Evolutionary conservation across 2,797 vertebrate genomes (phyloP), one percentile per base, ranked within the genome.

Genomic region (Botia kubotai): DNA sequence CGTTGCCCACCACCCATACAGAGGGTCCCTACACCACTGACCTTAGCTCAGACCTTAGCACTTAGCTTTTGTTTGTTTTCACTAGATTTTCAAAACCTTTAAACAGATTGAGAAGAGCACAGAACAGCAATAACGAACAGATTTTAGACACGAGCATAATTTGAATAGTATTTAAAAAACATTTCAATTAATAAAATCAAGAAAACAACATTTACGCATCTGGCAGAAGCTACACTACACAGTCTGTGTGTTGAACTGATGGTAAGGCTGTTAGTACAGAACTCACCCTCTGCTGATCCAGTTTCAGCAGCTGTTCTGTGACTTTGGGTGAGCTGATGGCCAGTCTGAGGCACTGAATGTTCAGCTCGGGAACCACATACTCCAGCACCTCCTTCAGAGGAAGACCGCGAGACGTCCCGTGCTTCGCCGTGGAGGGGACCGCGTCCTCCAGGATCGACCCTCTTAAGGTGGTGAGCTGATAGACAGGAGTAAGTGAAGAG

Each of bases 321-420:
- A 96, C 94, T 87, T 93, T 94, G 79, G 94, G 94, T 0, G 95
- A 94, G 86, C 7, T 92, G 73, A 86, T 89, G 76, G 95, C 94
- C 86, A 95, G 92, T 16, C 95, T 91, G 82, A 96, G 89, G 84
- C 95, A 96, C 82, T 90, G 94, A 78, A 94, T 93, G 82, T 93
- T 92, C 80, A 96, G 88, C 86, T 96, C 95, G 0, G 95, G 95
- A 76, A 96, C 85, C 65, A 95, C 94, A 11, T 94, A 96, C 57
- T 95, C 95, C 55, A 96, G 88, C 0, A 96, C 94, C 77, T 96
- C 95, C 85, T 95, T 95, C 80, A 96, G 93, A n/a, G 95, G 95
- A 6, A 96, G 91, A 6, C 95, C 95, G 14, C 95, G 91, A 2
- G 93, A 91, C 0, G 93, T 94, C 71, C 95, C 95, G 2, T 96